Percentiles rank a stretch among this genome's conserved stretches.
phyloP scores from a whole-genome alignment of 2,797 vertebrate species.

The Phrynocephalus forsythii region DNA sequence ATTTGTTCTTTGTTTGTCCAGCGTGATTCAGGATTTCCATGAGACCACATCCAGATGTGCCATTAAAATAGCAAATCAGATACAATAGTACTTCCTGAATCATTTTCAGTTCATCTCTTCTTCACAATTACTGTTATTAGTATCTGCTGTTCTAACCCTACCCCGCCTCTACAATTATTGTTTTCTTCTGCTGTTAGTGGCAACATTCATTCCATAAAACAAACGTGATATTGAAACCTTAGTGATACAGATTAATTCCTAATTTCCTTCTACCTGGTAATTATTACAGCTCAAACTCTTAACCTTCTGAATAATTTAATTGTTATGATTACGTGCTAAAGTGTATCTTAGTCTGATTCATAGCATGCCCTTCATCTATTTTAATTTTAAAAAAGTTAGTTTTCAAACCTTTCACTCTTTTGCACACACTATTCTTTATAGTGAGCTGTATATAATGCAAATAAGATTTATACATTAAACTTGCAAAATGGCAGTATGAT shows the following conservation, averaged over 20 bases:
- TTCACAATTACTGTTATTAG: constrained; percentile 62
- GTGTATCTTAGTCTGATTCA: constrained; percentile 32
- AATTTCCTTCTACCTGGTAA: constrained; percentile 67
- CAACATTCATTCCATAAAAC: constrained; percentile 57
- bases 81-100: constrained; percentile 46
- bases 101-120: constrained; percentile 47
- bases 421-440: constrained; percentile 58
- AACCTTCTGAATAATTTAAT: constrained; percentile 41
- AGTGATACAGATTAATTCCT: constrained; percentile 47
- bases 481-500: too few species aligned
- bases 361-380: constrained; percentile 48
- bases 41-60: constrained; percentile 35
- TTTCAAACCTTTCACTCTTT: constrained; percentile 51
- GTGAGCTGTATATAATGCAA: too few species aligned
- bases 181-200: constrained; percentile 47
- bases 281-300: constrained; percentile 55
- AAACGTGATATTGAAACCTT: constrained; percentile 70
- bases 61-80: constrained; percentile 38
- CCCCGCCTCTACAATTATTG: constrained; percentile 15
- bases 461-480: too few species aligned
- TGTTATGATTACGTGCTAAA: constrained; percentile 50
- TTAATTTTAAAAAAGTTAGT: constrained; percentile 50
- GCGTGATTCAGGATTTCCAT: constrained; percentile 51
- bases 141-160: constrained; percentile 50
- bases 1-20: constrained; percentile 36